phyloP scores from a whole-genome alignment of 1,140 invertebrate genomes.

The Halesus radiatus region DNA sequence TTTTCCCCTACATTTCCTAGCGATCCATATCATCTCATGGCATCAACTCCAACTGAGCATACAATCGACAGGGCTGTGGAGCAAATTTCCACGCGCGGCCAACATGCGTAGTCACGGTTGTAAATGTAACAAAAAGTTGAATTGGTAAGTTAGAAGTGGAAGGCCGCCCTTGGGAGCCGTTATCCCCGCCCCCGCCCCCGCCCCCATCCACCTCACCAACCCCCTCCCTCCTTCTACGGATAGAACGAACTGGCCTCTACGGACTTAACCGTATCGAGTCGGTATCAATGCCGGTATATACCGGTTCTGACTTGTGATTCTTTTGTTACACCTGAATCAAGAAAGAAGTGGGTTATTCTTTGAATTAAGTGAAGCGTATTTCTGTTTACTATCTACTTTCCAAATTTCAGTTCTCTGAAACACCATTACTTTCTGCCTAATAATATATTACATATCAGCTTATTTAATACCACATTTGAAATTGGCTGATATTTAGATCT shows the following conservation, averaged over 20 bases:
- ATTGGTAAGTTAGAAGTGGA: slow-evolving; percentile 57
- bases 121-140: slow-evolving; percentile 56
- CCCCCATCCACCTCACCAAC: background rate
- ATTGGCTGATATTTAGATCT: no score
- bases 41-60: slow-evolving; percentile 30
- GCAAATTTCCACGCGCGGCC: slow-evolving; percentile 32
- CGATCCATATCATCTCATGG: slow-evolving; percentile 35
- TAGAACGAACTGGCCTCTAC: slow-evolving; percentile 40
- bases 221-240: background rate
- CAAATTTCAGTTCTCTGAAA: background rate
- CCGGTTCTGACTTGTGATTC: slow-evolving; percentile 4
- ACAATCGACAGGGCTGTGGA: slow-evolving; percentile 19
- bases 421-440: no score
- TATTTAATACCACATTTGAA: no score
- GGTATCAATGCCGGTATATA: slow-evolving; percentile 32
- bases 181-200: slow-evolving; percentile 35
- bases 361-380: background rate
- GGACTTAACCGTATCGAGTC: slow-evolving; percentile 41
- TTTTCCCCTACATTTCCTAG: slow-evolving; percentile 25
- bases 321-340: slow-evolving; percentile 24
- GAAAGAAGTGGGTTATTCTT: slow-evolving; percentile 1
- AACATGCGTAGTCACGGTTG: slow-evolving; percentile 53
- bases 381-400: background rate
- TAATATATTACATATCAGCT: no score
- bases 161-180: slow-evolving; percentile 55